Conservation (phyloP, 2,888 invertebrate species). For the Oegoconia quadripuncta region DNA sequence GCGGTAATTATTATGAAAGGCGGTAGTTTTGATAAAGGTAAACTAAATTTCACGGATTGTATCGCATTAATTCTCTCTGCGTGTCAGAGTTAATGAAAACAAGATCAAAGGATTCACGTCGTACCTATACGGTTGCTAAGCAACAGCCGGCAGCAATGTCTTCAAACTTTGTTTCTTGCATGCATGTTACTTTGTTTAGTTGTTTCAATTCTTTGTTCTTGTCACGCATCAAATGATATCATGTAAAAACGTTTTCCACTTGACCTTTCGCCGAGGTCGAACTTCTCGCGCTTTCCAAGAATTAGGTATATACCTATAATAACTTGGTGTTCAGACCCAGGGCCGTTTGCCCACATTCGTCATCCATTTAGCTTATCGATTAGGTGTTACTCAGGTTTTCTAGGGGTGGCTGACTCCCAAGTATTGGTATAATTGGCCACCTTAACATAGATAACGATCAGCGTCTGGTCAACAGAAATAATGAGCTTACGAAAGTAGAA, state of each 20-base stretch:
- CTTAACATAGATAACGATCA: slow-evolving; percentile 45
- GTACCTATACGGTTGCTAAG: slow-evolving; percentile 6
- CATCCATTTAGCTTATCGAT: slow-evolving; percentile 37
- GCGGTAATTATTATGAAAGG: no score
- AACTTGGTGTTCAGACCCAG: slow-evolving; percentile 19
- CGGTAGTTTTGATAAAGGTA: no score
- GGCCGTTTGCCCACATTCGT: slow-evolving; percentile 21
- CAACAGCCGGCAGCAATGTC: slow-evolving; percentile 7
- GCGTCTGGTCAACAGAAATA: slow-evolving; percentile 24
- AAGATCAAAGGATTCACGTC: background rate
- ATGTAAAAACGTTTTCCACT: slow-evolving; percentile 12
- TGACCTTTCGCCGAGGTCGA: slow-evolving; percentile 18
- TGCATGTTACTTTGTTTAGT: background rate
- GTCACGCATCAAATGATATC: slow-evolving; percentile 12
- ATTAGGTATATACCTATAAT: slow-evolving; percentile 10
- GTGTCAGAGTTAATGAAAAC: slow-evolving; percentile 1
- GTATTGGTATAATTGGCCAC: slow-evolving; percentile 31
- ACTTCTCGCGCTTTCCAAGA: background rate
- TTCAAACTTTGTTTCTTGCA: slow-evolving; percentile 7
- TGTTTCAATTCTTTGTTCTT: slow-evolving; percentile 3
- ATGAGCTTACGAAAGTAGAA: slow-evolving; percentile 13
- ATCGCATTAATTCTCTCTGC: no score
- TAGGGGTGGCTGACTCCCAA: slow-evolving; percentile 47
- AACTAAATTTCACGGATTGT: no score
- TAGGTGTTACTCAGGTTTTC: slow-evolving; percentile 28